phyloP scores from a whole-genome alignment of 2,888 invertebrate species.

The Epinotia brunnichana region DNA sequence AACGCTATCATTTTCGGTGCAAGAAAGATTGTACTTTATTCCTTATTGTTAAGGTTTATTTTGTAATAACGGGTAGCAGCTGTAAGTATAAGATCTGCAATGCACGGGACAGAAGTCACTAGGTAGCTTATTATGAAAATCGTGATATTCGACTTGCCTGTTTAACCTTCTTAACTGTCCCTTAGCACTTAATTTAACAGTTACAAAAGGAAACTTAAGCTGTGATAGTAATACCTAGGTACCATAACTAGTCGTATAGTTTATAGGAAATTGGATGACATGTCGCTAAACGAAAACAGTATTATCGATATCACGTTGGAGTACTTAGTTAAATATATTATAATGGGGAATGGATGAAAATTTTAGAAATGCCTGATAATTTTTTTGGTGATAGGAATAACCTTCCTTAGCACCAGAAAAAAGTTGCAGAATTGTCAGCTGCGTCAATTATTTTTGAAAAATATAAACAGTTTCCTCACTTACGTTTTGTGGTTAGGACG shows the following conservation, averaged over 20 bases:
- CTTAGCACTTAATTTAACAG: background rate
- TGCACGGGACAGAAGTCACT: slow-evolving; percentile 17
- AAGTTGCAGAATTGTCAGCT: too few species aligned
- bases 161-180: background rate
- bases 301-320: too few species aligned
- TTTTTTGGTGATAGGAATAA: too few species aligned
- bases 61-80: background rate
- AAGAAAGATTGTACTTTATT: background rate
- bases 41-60: background rate
- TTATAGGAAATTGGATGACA: background rate
- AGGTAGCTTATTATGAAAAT: slow-evolving; percentile 16
- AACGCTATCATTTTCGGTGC: slow-evolving; percentile 46
- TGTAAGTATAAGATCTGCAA: background rate
- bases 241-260: background rate
- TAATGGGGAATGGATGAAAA: too few species aligned
- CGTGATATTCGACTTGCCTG: slow-evolving; percentile 5
- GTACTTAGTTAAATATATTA: too few species aligned
- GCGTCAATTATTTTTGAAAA: too few species aligned
- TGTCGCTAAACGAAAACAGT: background rate
- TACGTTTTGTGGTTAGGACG: too few species aligned
- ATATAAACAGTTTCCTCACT: too few species aligned
- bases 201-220: too few species aligned
- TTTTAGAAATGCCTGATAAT: too few species aligned
- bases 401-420: too few species aligned
- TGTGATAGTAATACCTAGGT: too few species aligned